These are phyloP conservation scores for Hoplodrina blanda DNA, from an alignment of 2,888 invertebrate species.

Conservation along the genomic window DNA sequence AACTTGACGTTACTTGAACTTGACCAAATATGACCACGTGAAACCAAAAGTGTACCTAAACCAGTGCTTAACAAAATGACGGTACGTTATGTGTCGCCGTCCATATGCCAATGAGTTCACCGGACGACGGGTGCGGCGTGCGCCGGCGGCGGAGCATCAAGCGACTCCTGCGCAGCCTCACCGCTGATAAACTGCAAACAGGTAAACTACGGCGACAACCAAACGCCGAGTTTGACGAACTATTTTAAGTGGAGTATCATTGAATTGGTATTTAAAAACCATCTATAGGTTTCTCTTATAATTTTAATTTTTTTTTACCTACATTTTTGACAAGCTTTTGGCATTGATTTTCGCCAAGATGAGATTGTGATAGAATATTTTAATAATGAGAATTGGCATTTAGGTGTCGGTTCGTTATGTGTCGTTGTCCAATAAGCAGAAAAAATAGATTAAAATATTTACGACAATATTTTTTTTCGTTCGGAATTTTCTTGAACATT, in stretches of 20 bases:
- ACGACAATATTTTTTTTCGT: not conserved
- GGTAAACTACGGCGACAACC: constrained; percentile 63
- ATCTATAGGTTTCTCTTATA: no score
- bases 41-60: constrained; percentile 18
- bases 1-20: not conserved
- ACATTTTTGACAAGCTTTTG: no score
- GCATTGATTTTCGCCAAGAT: no score
- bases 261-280: no score
- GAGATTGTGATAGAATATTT: no score
- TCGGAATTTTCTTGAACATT: not conserved
- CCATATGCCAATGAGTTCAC: constrained; percentile 74
- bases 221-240: no score
- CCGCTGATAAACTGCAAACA: constrained; percentile 86
- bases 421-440: no score
- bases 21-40: constrained; percentile 36
- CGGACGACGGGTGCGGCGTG: constrained; percentile 82
- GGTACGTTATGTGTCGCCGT: constrained; percentile 7
- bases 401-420: no score
- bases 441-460: no score
- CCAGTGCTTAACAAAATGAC: constrained; percentile 41
- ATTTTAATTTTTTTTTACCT: no score
- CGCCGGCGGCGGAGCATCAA: constrained; percentile 88
- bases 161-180: constrained; percentile 87
- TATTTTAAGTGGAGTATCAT: no score
- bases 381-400: no score